A percentile compares a stretch with the other conserved stretches of the same genome.
Conservation (phyloP, 2,888 invertebrate genomes). For the Alcis repandata region DNA sequence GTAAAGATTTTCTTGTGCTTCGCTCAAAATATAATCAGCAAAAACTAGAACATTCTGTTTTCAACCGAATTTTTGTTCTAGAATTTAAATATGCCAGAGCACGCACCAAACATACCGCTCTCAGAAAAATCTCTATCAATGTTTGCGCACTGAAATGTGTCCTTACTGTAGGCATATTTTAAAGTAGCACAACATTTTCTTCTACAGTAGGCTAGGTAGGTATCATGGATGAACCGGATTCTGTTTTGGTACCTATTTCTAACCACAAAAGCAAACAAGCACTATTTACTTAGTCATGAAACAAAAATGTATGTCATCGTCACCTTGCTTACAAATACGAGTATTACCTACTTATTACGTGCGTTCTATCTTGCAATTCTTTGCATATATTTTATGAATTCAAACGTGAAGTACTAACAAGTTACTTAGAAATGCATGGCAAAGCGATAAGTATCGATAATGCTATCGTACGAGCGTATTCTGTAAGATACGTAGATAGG, state of each 20-base stretch:
- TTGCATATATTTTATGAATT: neutral
- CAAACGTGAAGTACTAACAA: constrained; percentile 1
- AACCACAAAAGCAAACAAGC: constrained; percentile 7
- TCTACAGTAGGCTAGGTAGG: too few species aligned
- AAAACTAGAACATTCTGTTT: too few species aligned
- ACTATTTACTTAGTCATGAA: neutral
- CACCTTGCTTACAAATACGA: neutral
- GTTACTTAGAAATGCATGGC: constrained; percentile 45
- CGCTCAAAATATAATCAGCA: too few species aligned
- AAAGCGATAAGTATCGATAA: constrained; percentile 43
- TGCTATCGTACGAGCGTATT: constrained; percentile 23
- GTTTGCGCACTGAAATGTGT: neutral
- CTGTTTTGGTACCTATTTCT: constrained; percentile 4
- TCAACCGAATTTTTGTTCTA: too few species aligned
- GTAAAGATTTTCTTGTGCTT: too few species aligned
- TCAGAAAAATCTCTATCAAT: too few species aligned
- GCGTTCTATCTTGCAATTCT: neutral
- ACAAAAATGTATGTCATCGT: constrained; percentile 5
- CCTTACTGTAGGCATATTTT: neutral
- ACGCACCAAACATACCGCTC: too few species aligned
- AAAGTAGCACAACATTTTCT: neutral
- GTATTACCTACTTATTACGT: too few species aligned
- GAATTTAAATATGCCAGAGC: neutral
- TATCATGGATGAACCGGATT: neutral
- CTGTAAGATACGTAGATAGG: constrained; percentile 22